Base-by-base conservation (phyloP, 2,797 vertebrate species). In the Rhinella marina region DNA sequence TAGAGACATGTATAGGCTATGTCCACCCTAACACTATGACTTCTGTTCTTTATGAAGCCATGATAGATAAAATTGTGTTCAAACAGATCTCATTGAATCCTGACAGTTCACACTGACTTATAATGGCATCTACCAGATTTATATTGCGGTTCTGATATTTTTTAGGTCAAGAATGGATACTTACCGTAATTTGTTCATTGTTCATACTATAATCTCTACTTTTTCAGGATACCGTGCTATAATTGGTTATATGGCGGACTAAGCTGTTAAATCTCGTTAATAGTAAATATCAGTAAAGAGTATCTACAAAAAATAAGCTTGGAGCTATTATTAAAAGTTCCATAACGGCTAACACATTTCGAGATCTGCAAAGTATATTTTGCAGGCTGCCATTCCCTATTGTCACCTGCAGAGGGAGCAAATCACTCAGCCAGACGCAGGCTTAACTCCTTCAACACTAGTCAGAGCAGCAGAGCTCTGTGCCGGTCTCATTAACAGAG, bases 371-470 rank as follows among this genome's bases (percentile, higher is more conserved):
- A 54, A 21, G 17, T 62, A n/a, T 57, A 52, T 76, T 62, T n/a
- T 76, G 29, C 48, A 50, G 62, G 57, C 10, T 84, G 77, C 19
- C 17, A 17, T 86, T 61, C 72, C 61, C 32, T 48, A 41, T 32
- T 70, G 50, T 32, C n/a, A 32, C 59, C 88, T 83, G 73, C 75
- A 89, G 88, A 84, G 85, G 88, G 88, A 80, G 88, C 56, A 84
- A 21, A 86, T 25, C 54, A 56, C 70, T 66, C 41, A 41, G n/a
- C 54, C 21, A 84, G 41, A 2, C 13, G 7, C 41, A 21, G 79
- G 14, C 23, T 86, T 89, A 89, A 89, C 88, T 25, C 73, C 17
- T 84, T 86, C 73, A 56, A 32, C 61, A 9, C 88, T 84, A 48
- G 72, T 21, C 1, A 0, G 50, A 61, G 54, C 19, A 17, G 29